A percentile compares a stretch with the other conserved stretches of the same genome.
phyloP scores from a whole-genome alignment of 2,113 vertebrate genomes.

The Callipepla californica region DNA sequence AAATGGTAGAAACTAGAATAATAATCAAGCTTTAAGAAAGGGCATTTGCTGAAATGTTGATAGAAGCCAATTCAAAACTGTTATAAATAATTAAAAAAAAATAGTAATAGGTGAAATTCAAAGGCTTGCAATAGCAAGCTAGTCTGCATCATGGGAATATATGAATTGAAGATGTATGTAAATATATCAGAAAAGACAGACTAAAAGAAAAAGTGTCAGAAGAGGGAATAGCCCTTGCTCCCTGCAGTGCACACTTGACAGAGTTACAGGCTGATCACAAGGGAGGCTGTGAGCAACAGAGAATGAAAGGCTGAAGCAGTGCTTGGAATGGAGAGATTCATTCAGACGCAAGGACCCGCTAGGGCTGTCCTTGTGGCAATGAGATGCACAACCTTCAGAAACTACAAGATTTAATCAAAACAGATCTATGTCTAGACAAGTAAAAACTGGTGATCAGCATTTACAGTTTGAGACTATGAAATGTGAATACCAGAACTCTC shows the following conservation, averaged over 20 bases:
- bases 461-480: neutral
- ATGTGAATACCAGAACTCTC: neutral
- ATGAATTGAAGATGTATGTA: slow-evolving; percentile 41
- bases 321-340: neutral
- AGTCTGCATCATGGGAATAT: neutral
- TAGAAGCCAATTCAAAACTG: neutral
- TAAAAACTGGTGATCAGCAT: neutral
- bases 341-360: neutral
- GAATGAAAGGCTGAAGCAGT: neutral
- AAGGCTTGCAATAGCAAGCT: neutral
- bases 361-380: neutral
- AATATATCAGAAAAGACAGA: neutral
- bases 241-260: neutral
- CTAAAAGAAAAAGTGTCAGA: neutral
- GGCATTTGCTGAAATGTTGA: neutral
- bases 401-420: neutral
- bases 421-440: neutral
- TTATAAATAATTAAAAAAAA: no score
- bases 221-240: neutral
- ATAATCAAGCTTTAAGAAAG: neutral
- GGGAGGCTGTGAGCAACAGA: neutral
- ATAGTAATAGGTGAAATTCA: neutral
- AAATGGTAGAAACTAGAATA: neutral
- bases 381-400: neutral
- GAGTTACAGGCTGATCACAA: neutral